Conservation (phyloP, 2,797 vertebrate genomes). For the Picus viridis region DNA sequence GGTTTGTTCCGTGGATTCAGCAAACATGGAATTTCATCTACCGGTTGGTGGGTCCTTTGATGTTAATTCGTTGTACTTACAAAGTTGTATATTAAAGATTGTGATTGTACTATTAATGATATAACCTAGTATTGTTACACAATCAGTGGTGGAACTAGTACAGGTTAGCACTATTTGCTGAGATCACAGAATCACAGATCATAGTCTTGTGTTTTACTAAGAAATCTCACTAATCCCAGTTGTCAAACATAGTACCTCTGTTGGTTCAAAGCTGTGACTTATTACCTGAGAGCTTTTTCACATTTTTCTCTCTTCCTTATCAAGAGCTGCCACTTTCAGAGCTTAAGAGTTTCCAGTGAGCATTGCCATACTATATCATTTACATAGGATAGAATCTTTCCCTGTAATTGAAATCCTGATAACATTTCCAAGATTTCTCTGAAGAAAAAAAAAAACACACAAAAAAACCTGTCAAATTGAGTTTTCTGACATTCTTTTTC, state of each 20-base stretch:
- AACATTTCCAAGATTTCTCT: not conserved
- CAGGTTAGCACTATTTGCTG: not conserved
- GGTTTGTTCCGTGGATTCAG: not conserved
- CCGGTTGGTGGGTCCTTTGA: rapidly evolving
- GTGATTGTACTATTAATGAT: not conserved
- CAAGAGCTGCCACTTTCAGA: not conserved
- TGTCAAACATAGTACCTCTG: not conserved
- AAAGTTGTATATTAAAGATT: not conserved
- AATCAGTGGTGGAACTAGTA: not conserved
- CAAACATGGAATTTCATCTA: not conserved
- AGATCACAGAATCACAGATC: not conserved
- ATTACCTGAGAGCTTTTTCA: not conserved
- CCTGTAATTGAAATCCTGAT: not conserved
- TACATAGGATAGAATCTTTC: not conserved
- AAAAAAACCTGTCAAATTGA: not conserved
- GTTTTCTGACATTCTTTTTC: not conserved
- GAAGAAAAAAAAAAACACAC: not conserved
- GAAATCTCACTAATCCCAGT: not conserved
- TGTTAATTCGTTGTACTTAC: not conserved
- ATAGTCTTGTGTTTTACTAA: not conserved
- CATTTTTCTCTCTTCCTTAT: not conserved
- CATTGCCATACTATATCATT: not conserved
- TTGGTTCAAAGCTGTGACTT: not conserved
- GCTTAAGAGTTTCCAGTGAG: not conserved
- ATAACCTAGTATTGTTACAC: not conserved